phyloP scores from a whole-genome alignment of 2,797 vertebrate genomes.

The Labeo calbasu region DNA sequence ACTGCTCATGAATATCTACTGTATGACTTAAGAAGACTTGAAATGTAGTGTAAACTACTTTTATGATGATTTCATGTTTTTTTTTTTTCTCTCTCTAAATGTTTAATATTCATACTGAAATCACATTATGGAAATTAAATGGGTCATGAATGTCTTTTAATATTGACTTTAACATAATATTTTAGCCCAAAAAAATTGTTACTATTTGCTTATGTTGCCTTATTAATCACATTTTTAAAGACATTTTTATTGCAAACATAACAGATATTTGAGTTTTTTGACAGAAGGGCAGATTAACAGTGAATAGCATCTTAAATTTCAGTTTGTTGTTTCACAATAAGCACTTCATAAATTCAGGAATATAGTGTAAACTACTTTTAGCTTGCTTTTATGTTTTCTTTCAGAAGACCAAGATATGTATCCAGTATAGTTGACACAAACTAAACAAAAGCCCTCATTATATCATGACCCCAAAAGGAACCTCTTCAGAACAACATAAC shows the following conservation, averaged over 20 bases:
- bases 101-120: background rate
- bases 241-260: background rate
- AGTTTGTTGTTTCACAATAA: background rate
- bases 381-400: background rate
- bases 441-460: slow-evolving; percentile 26
- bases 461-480: slow-evolving; percentile 3
- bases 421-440: slow-evolving; percentile 1
- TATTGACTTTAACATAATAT: background rate
- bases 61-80: background rate
- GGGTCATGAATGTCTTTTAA: too few relatives aligned
- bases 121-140: background rate
- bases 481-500: slow-evolving; percentile 17
- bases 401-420: background rate
- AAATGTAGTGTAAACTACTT: background rate
- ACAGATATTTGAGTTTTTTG: background rate
- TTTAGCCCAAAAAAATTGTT: background rate
- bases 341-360: background rate
- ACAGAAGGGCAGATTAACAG: background rate
- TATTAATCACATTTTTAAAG: background rate
- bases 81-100: background rate
- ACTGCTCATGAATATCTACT: background rate
- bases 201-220: background rate
- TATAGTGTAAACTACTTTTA: background rate
- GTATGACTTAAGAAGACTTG: background rate
- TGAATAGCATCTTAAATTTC: background rate